phyloP scores from a whole-genome alignment of 2,888 invertebrate species.

The Plagodis pulveraria region DNA sequence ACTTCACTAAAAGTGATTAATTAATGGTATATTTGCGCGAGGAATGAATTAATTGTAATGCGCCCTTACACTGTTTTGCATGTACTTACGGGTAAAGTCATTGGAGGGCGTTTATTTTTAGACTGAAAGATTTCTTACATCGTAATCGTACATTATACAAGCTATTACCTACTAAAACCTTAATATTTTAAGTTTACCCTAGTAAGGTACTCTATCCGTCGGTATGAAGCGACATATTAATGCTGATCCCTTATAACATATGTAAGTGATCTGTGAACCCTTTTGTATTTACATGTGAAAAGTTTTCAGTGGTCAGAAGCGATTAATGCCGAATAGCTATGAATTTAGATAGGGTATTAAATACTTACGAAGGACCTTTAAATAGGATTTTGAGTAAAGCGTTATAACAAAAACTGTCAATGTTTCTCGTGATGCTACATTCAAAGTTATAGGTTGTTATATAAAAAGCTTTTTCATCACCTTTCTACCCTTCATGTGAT shows the following conservation, averaged over 20 bases:
- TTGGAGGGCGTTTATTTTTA: neutral
- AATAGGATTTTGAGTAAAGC: neutral
- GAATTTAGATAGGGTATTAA: slow-evolving; percentile 16
- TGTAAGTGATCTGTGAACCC: slow-evolving; percentile 26
- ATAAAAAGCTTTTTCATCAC: no score
- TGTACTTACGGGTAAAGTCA: no score
- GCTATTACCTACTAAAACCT: neutral
- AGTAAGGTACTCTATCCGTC: neutral
- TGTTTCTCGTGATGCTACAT: no score
- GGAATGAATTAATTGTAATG: no score
- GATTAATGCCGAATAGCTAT: slow-evolving; percentile 7
- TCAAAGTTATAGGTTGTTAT: no score
- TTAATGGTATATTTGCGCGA: no score
- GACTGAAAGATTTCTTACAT: neutral
- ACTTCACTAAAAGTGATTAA: no score
- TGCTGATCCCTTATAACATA: slow-evolving; percentile 17
- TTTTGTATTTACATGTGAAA: slow-evolving; percentile 29
- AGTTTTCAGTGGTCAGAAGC: slow-evolving; percentile 11
- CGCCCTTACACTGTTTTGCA: no score
- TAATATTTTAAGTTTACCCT: slow-evolving; percentile 2
- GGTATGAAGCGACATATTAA: slow-evolving; percentile 10
- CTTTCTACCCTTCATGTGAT: no score
- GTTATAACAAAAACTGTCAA: no score
- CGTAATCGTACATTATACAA: slow-evolving; percentile 1
- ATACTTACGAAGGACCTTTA: slow-evolving; percentile 2